phyloP scores from a whole-genome alignment of 2,113 vertebrate species.

The Myxocyprinus asiaticus region DNA sequence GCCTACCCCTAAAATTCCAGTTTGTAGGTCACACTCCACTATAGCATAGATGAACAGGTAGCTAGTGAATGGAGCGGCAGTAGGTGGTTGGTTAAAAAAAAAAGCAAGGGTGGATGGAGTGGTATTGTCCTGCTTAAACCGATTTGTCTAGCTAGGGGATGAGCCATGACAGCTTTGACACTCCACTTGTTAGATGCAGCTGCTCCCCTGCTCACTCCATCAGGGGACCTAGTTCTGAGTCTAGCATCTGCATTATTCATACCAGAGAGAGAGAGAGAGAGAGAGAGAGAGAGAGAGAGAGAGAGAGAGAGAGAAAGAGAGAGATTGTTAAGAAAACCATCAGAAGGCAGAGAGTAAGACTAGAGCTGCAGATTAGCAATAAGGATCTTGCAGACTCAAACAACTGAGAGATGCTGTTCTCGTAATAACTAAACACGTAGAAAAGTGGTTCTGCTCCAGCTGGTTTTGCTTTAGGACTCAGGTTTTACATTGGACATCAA shows the following conservation, averaged over 20 bases:
- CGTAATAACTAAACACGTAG: too few relatives aligned
- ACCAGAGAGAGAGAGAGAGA: not conserved
- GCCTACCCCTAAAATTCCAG: not conserved
- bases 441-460: too few relatives aligned
- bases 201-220: slow-evolving; percentile 35
- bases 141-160: slow-evolving; percentile 31
- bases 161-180: slow-evolving; percentile 42
- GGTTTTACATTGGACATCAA: too few relatives aligned
- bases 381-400: too few relatives aligned
- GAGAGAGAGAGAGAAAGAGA: too few relatives aligned
- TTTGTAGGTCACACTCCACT: slow-evolving; percentile 2
- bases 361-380: too few relatives aligned
- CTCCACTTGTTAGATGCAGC: slow-evolving; percentile 44
- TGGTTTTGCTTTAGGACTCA: too few relatives aligned
- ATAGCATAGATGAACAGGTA: not conserved
- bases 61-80: not conserved
- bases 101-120: not conserved
- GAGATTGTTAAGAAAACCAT: not conserved
- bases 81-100: slow-evolving; percentile 26
- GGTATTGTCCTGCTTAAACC: slow-evolving; percentile 41
- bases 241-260: slow-evolving; percentile 35
- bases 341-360: slow-evolving; percentile 7
- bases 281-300: too few relatives aligned
- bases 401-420: too few relatives aligned
- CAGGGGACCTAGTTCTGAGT: slow-evolving; percentile 30